phyloP scores from a whole-genome alignment of 2,797 vertebrate genomes.

The Novumbra hubbsi region DNA sequence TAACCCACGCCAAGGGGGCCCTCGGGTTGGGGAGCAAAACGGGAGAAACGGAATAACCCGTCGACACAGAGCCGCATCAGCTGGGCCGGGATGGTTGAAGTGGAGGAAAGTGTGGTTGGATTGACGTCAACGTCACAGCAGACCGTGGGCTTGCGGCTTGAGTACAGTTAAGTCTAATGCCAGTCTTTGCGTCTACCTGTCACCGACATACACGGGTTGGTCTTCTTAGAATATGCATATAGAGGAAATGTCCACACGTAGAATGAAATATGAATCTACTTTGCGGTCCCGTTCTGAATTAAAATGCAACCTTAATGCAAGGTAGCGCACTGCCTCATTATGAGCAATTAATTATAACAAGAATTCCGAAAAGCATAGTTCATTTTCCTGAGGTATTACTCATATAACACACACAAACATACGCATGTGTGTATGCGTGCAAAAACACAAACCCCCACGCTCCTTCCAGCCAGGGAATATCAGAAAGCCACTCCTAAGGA shows the following conservation, averaged over 20 bases:
- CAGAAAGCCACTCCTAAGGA: conserved; percentile 39
- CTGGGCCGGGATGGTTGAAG: background rate
- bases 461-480: conserved; percentile 58
- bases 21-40: too few species aligned
- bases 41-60: conserved; percentile 1
- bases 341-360: background rate
- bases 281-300: background rate
- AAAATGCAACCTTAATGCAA: background rate
- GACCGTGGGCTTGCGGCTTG: background rate
- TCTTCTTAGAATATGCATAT: background rate
- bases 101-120: background rate
- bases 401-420: background rate
- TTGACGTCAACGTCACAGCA: background rate
- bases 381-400: conserved; percentile 58
- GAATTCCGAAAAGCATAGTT: conserved; percentile 13
- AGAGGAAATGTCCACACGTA: too few species aligned
- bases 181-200: background rate
- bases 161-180: background rate
- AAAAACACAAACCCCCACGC: conserved; percentile 17
- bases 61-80: conserved; percentile 26
- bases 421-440: conserved; percentile 17
- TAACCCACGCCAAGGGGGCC: conserved; percentile 29
- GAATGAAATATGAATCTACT: too few species aligned
- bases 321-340: background rate
- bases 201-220: background rate